These are phyloP conservation scores for Apis florea DNA, from an alignment of 1,140 invertebrate genomes.

Conservation along the genomic window DNA sequence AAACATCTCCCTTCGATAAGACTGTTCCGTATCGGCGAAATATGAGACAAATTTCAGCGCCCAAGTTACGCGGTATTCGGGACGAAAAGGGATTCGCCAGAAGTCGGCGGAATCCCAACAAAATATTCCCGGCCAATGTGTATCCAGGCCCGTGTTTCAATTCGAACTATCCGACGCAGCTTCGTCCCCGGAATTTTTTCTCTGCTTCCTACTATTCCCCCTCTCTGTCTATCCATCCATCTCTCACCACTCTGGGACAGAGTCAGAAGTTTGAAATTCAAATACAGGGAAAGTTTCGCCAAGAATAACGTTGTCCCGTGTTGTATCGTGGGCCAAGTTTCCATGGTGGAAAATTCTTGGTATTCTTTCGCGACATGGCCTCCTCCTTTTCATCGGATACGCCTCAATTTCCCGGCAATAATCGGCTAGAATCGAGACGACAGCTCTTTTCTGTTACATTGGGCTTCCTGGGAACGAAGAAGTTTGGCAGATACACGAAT, in stretches of 20 bases:
- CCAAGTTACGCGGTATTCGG: conserved; percentile 21
- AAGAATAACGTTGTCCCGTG: conserved; percentile 53
- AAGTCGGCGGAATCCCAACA: conserved; percentile 32
- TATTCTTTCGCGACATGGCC: conserved; percentile 22
- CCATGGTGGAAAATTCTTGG: conserved; percentile 15
- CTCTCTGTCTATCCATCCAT: not conserved
- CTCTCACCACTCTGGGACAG: not conserved
- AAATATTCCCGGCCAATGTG: conserved; percentile 22
- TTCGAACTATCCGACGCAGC: conserved; percentile 36
- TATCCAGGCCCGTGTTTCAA: conserved; percentile 35
- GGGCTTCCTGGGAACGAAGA: not conserved
- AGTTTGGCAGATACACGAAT: not conserved
- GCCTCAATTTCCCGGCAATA: conserved; percentile 21
- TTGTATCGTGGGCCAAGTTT: conserved; percentile 37
- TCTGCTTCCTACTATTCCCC: not conserved
- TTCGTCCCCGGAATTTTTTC: conserved; percentile 30
- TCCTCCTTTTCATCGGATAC: not conserved
- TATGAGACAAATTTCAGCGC: conserved; percentile 41
- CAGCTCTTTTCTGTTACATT: not conserved
- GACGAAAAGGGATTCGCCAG: conserved; percentile 1
- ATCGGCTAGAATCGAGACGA: conserved; percentile 11
- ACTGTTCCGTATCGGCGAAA: conserved; percentile 3
- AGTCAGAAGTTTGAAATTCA: conserved; percentile 49
- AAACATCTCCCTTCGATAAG: conserved; percentile 1
- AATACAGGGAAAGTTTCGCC: conserved; percentile 41